These are phyloP conservation scores for Sceloporus tristichus DNA, from an alignment of 2,113 vertebrate species.

Conservation along the genomic window DNA sequence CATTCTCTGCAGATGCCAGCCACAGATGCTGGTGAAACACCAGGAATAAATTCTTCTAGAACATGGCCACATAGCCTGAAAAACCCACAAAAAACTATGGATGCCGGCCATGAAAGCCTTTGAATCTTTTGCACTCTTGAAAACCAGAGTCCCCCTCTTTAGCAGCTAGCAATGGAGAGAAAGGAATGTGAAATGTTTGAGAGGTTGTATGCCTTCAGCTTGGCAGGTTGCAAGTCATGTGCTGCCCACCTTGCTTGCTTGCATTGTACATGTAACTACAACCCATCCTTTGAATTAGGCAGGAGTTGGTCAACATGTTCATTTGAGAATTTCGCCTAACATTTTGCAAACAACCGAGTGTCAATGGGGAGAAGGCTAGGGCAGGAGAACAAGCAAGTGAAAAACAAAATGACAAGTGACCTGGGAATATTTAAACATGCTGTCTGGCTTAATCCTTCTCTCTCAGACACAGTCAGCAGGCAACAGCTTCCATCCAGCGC, in stretches of 20 bases:
- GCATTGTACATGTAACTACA: no score
- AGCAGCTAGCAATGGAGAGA: no score
- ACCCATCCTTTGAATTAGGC: not conserved
- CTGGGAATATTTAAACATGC: conserved; percentile 17
- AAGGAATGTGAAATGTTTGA: not conserved
- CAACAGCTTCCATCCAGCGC: not conserved
- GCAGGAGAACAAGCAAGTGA: not conserved
- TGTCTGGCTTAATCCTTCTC: conserved; percentile 12
- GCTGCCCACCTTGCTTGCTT: no score
- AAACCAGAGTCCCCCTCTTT: no score
- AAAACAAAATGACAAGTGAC: conserved; percentile 12
- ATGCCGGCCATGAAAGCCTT: no score
- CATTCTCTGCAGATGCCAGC: no score
- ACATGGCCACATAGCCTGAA: no score
- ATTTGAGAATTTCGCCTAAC: not conserved
- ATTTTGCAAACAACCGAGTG: not conserved
- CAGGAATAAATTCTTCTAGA: no score
- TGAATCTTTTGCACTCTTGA: no score
- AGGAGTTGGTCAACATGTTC: not conserved
- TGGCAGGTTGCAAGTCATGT: not conserved
- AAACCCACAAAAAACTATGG: no score
- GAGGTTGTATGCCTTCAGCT: not conserved
- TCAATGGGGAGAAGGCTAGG: not conserved
- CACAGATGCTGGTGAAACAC: no score
- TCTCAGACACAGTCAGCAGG: not conserved